Percentiles rank a stretch among this genome's conserved stretches.
These are phyloP conservation scores for Sarcophaga variegata DNA, from an alignment of 2,888 invertebrate species.

Conservation along the genomic window DNA sequence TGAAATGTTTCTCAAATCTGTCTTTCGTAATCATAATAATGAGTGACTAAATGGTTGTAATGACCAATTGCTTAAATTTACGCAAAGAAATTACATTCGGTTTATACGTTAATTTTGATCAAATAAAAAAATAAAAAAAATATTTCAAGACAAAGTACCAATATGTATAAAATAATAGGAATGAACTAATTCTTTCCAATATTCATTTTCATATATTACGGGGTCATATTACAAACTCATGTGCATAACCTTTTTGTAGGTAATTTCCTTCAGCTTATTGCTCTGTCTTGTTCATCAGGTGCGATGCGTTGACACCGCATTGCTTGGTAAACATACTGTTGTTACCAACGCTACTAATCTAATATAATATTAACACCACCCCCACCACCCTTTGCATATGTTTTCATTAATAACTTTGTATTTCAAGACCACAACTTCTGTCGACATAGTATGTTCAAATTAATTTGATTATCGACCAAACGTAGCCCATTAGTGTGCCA, in stretches of 20 bases:
- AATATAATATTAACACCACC: slow-evolving; percentile 12
- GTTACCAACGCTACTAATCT: slow-evolving; percentile 46
- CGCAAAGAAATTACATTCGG: too few relatives aligned
- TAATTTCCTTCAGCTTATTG: slow-evolving; percentile 27
- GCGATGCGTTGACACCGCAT: slow-evolving; percentile 4
- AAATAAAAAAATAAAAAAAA: too few relatives aligned
- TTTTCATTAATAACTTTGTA: slow-evolving; percentile 28
- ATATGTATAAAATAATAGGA: too few relatives aligned
- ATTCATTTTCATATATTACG: not conserved
- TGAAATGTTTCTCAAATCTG: too few relatives aligned
- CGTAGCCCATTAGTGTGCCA: slow-evolving; percentile 76
- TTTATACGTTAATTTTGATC: too few relatives aligned
- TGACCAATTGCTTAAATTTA: too few relatives aligned
- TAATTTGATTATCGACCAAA: slow-evolving; percentile 81
- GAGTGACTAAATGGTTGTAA: too few relatives aligned
- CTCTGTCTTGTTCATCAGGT: slow-evolving; percentile 25
- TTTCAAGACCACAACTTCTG: slow-evolving; percentile 47
- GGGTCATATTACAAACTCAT: not conserved
- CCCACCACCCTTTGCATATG: slow-evolving; percentile 41
- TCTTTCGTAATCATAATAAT: too few relatives aligned
- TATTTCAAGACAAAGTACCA: too few relatives aligned
- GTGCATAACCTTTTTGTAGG: slow-evolving; percentile 19
- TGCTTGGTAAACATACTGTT: not conserved
- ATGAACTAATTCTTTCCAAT: too few relatives aligned
- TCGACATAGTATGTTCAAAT: slow-evolving; percentile 60